These are phyloP conservation scores for Macaca fascicularis DNA, from an alignment of 2,113 vertebrate species.

Conservation along the genomic window DNA sequence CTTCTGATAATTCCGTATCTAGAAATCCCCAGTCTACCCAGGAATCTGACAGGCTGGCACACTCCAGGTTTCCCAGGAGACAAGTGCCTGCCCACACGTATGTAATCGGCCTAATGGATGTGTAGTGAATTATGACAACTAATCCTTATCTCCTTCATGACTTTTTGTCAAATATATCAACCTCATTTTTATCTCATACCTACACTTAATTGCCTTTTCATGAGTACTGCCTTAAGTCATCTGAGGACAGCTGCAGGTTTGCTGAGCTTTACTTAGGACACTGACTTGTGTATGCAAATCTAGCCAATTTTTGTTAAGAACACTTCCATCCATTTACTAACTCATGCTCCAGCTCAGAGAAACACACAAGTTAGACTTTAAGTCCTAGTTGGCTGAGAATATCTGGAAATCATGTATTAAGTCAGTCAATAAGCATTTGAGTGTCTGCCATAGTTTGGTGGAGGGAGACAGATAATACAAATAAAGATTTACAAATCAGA, in stretches of 20 bases:
- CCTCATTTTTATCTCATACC: neutral
- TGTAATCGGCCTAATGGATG: neutral
- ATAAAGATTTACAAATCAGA: constrained; percentile 29
- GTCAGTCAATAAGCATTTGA: neutral
- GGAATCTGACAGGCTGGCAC: neutral
- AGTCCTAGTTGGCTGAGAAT: neutral
- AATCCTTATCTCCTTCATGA: neutral
- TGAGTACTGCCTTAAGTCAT: neutral
- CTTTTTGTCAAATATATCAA: neutral
- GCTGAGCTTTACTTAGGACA: neutral
- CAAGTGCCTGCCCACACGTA: neutral
- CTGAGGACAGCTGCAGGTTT: neutral
- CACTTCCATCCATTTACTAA: neutral
- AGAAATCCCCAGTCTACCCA: neutral
- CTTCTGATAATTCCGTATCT: neutral
- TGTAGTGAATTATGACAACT: neutral
- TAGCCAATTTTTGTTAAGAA: neutral
- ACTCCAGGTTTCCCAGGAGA: neutral
- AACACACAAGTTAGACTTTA: neutral
- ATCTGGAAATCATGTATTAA: neutral
- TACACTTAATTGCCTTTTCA: neutral
- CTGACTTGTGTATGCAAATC: neutral
- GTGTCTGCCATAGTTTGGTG: neutral
- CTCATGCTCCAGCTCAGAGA: neutral
- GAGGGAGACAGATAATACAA: neutral